Evolutionary conservation across 2,797 vertebrate genomes (phyloP).

Genomic region (Arctocebus calabarensis): DNA sequence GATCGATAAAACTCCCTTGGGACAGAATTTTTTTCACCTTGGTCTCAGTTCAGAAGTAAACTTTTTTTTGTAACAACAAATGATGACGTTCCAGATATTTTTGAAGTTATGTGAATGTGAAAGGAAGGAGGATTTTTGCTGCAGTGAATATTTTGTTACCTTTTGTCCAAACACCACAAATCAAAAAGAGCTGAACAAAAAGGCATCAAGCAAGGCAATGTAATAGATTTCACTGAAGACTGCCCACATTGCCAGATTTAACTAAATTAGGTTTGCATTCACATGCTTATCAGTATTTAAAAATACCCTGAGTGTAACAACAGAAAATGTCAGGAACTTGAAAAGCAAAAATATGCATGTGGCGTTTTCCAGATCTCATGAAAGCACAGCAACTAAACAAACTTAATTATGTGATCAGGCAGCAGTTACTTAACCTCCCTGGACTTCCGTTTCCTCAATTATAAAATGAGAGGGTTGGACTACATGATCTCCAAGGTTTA

Average conservation of each 20-base stretch:
- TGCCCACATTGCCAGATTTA: slow-evolving; percentile 41
- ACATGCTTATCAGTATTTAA: slow-evolving; percentile 70
- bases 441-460: slow-evolving; percentile 58
- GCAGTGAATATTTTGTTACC: slow-evolving; percentile 54
- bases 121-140: slow-evolving; percentile 34
- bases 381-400: slow-evolving; percentile 62
- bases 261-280: slow-evolving; percentile 54
- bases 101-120: slow-evolving; percentile 42
- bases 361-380: slow-evolving; percentile 49
- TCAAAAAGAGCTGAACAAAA: slow-evolving; percentile 48
- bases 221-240: slow-evolving; percentile 50
- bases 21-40: slow-evolving; percentile 46
- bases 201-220: slow-evolving; percentile 11
- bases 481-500: neutral
- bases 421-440: slow-evolving; percentile 31
- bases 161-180: slow-evolving; percentile 63
- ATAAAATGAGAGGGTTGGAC: neutral
- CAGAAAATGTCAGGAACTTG: slow-evolving; percentile 73
- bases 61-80: neutral
- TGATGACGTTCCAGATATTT: slow-evolving; percentile 56
- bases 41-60: slow-evolving; percentile 48
- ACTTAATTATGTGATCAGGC: slow-evolving; percentile 70
- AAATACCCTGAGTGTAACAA: slow-evolving; percentile 65
- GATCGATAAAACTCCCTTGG: slow-evolving; percentile 60
- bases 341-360: slow-evolving; percentile 59